Evolutionary conservation across 2,113 vertebrate species (phyloP).

Genomic region (Thalassoma bifasciatum): DNA sequence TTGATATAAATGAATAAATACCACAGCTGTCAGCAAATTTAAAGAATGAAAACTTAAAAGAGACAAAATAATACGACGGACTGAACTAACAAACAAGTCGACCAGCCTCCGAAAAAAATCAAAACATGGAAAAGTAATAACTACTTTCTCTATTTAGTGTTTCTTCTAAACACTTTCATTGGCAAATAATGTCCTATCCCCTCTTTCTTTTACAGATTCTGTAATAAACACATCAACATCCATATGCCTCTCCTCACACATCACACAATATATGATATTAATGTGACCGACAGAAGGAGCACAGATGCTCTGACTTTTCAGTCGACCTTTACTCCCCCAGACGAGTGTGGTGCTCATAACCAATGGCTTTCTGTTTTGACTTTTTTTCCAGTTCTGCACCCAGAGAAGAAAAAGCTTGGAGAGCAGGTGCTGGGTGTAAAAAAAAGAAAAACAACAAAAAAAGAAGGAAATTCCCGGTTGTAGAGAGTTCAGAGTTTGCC

Average conservation of each 20-base stretch:
- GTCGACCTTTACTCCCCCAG: constrained; percentile 11
- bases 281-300: constrained; percentile 25
- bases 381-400: background rate
- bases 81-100: constrained; percentile 8
- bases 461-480: constrained; percentile 3
- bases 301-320: background rate
- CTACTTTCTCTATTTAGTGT: constrained; percentile 49
- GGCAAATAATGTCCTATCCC: constrained; percentile 27
- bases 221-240: constrained; percentile 8
- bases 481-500: constrained; percentile 15
- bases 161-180: constrained; percentile 18
- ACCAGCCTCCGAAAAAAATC: constrained; percentile 27
- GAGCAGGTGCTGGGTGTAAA: background rate
- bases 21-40: constrained; percentile 26
- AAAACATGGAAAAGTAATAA: constrained; percentile 27
- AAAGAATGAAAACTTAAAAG: constrained; percentile 29
- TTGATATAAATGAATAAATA: constrained; percentile 51
- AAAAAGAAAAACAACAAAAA: background rate
- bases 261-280: constrained; percentile 18
- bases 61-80: background rate
- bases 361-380: constrained; percentile 6
- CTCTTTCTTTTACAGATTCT: constrained; percentile 21
- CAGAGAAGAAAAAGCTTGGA: background rate
- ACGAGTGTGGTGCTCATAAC: constrained; percentile 18
- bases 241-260: background rate